Evolutionary conservation across 92 coral and sea anemone genomes (phyloP), one percentile per base, ranked within the genome.

Genomic region (Bergia puertoricense): DNA sequence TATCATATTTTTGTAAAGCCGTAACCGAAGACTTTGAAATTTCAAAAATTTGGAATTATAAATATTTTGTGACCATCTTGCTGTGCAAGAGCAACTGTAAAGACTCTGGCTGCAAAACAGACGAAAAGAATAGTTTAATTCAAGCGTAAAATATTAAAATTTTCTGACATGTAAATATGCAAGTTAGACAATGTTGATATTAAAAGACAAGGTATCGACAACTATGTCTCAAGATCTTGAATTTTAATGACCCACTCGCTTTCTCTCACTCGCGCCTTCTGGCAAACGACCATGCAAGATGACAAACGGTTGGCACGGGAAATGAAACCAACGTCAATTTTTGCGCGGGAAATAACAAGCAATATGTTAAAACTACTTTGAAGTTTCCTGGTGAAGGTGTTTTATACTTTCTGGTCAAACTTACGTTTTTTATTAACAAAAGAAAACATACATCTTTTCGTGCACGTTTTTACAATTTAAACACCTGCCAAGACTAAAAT

Each of bases 1-100:
- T 84, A 84, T 84, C 87, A 69, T 84, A 84, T 84, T 84, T 84
- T 84, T 84, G 87, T 84, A 84, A 84, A 71, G 46, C 87, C 39
- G 67, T 84, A 84, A 84, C 87, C 87, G 69, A 69, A 84, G 87
- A 69, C 79, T 69, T 69, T 44, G 79, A 71, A 48, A 84, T 69
- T 84, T 74, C 62, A 69, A 69, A 84, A 71, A 84, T 36, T 36
- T 84, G 77, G 79, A 69, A 65, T 82, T 84, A 72, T n/a, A 82
- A 45, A 84, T 72, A 46, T 45, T 83, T 44, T 37, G 45, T 71
- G 77, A 39, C 7, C 62, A 71, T 71, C 87, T 84, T 84, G 87
- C 87, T 84, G 87, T 84, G 87, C 87, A 68, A 84, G 87, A 84
- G 44, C 6, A 41, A 84, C 79, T 71, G 87, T 84, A 84, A 83